Evolutionary conservation across 2,113 vertebrate genomes (phyloP).

Genomic region (Coregonus clupeaformis): DNA sequence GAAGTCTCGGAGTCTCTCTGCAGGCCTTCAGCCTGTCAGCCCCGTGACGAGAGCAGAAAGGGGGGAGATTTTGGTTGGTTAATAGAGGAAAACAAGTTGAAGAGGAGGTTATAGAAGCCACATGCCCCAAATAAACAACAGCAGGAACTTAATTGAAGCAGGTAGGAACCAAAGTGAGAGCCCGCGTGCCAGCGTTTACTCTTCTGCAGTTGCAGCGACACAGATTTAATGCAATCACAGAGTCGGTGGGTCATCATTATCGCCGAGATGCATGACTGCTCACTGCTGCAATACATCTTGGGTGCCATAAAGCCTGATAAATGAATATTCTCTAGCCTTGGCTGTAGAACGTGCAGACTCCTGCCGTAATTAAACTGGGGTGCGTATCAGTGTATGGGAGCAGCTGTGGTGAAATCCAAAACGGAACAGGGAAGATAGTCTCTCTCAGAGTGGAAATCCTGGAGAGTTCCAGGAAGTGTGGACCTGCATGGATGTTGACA

Average conservation of each 20-base stretch:
- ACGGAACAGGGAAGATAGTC: neutral
- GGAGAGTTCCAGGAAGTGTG: neutral
- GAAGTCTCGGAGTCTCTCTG: no score
- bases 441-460: neutral
- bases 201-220: slow-evolving; percentile 25
- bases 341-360: neutral
- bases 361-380: no score
- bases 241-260: slow-evolving; percentile 68
- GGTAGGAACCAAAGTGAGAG: slow-evolving; percentile 59
- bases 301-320: slow-evolving; percentile 53
- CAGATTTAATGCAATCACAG: slow-evolving; percentile 32
- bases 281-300: slow-evolving; percentile 49
- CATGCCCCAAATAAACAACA: slow-evolving; percentile 61
- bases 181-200: slow-evolving; percentile 48
- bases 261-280: slow-evolving; percentile 55
- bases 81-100: slow-evolving; percentile 44
- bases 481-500: neutral
- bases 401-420: neutral
- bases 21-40: no score
- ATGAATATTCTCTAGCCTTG: slow-evolving; percentile 49
- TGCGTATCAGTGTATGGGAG: neutral
- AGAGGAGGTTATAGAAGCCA: slow-evolving; percentile 50
- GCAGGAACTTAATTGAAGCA: slow-evolving; percentile 73
- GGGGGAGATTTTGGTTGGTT: slow-evolving; percentile 10
- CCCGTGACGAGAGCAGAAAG: neutral